phyloP scores from a whole-genome alignment of 2,113 vertebrate species.

The Clarias gariepinus region DNA sequence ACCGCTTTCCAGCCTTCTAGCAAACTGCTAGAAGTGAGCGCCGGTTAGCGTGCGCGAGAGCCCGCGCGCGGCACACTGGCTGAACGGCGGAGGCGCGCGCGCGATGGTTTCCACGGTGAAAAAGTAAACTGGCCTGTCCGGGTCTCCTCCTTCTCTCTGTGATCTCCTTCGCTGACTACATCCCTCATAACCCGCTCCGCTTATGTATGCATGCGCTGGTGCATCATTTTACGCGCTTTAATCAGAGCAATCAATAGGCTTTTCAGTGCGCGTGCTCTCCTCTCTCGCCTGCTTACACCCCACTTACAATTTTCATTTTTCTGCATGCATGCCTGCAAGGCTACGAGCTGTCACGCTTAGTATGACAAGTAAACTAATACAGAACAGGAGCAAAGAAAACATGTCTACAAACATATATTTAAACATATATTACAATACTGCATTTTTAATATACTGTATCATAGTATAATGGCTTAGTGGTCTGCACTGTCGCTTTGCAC shows the following conservation, averaged over 20 bases:
- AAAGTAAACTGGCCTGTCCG: conserved; percentile 41
- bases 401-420: neutral
- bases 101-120: conserved; percentile 15
- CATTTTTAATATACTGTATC: neutral
- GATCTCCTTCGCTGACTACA: conserved; percentile 10
- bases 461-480: too few species aligned
- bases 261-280: neutral
- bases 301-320: neutral
- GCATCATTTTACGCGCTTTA: neutral
- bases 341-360: neutral
- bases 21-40: neutral
- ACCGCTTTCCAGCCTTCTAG: neutral
- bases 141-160: conserved; percentile 52
- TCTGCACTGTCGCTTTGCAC: too few species aligned
- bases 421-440: neutral
- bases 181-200: too few species aligned
- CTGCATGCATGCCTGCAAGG: neutral
- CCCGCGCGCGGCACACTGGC: conserved; percentile 9
- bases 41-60: neutral
- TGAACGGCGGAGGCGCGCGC: conserved; percentile 27
- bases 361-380: neutral
- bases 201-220: neutral
- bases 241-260: neutral
- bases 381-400: neutral
- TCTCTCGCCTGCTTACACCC: neutral